Conservation (phyloP, 2,113 vertebrate genomes). For the Amblyopsis rosae region DNA sequence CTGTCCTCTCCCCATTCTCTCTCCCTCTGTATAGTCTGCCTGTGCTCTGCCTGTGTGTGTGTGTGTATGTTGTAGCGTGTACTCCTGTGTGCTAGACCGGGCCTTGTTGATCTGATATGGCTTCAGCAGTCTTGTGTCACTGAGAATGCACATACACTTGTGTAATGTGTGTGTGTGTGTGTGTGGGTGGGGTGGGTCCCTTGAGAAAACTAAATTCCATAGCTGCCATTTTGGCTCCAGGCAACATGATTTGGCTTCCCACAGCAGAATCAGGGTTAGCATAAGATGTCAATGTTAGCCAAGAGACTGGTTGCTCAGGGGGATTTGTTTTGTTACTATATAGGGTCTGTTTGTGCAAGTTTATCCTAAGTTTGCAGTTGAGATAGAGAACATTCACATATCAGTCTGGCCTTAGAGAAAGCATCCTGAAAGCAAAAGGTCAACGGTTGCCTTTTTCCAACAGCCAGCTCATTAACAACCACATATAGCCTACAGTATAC, state of each 20-base stretch:
- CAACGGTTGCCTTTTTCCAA: no score
- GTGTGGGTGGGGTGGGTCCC: background rate
- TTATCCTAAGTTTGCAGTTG: no score
- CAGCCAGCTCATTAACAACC: no score
- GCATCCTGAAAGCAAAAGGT: no score
- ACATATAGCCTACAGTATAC: no score
- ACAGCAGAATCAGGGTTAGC: background rate
- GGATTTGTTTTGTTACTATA: no score
- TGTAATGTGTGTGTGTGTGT: background rate
- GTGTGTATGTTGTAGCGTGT: background rate
- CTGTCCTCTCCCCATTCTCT: background rate
- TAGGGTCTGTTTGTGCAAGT: no score
- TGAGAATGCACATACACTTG: background rate
- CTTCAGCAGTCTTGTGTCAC: no score
- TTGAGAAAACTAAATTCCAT: background rate
- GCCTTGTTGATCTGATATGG: no score
- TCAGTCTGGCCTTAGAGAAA: no score
- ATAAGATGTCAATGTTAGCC: background rate
- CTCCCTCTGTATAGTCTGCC: background rate
- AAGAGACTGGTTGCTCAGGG: background rate
- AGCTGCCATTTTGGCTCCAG: conserved; percentile 1
- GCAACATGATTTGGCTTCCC: background rate
- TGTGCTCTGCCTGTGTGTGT: background rate
- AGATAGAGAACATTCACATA: no score
- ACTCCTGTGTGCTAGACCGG: background rate